Base-by-base conservation (phyloP, 2,888 invertebrate genomes). In the Syrista parreyssii region DNA sequence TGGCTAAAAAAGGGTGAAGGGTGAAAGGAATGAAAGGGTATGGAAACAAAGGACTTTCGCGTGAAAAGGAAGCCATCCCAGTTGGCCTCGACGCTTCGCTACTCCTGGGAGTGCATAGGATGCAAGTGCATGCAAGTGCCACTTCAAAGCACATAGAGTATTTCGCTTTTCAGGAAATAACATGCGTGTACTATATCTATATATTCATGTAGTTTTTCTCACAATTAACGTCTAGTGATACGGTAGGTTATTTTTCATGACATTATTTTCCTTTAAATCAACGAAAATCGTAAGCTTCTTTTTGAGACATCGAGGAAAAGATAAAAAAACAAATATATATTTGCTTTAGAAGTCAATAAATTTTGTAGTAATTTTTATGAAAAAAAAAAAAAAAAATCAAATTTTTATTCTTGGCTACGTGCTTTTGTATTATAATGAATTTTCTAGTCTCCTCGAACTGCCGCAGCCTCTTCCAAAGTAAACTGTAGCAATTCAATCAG, bases 31-130 rank as follows among this genome's bases (percentile, higher is more conserved):
- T 55, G 55, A 55, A 55, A 55, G 23, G 55, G 55, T 55, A 23
- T 23, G 33, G 71, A 71, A 71, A 71, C 71, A 71, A 71, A 71
- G 71, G 71, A 71, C 31, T 9, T 3, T 71, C 71, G 33, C 71
- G 71, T 71, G 33, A 33, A 71, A 71, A 71, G 71, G 33, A 33
- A 71, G 71, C 55, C 23, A 55, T 55, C 55, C 55, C 23, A 55
- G 55, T 23, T 55, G 55, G 55, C 40, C 40, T 40, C 40, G 40
- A 40, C 40, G 40, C 40, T 40, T 40, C 40, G 40, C 40, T 40
- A 40, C 40, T 40, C 40, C 40, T 40, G 40, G 15, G 6, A 40
- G 40, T 40, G 40, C 40, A 40, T 40, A 40, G 40, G 15, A 40
- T 40, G 40, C 40, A 40, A 36, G 36, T 36, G 40, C 40, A 40